Base-by-base conservation (phyloP, 2,113 vertebrate genomes). In the Corvus cornix region DNA sequence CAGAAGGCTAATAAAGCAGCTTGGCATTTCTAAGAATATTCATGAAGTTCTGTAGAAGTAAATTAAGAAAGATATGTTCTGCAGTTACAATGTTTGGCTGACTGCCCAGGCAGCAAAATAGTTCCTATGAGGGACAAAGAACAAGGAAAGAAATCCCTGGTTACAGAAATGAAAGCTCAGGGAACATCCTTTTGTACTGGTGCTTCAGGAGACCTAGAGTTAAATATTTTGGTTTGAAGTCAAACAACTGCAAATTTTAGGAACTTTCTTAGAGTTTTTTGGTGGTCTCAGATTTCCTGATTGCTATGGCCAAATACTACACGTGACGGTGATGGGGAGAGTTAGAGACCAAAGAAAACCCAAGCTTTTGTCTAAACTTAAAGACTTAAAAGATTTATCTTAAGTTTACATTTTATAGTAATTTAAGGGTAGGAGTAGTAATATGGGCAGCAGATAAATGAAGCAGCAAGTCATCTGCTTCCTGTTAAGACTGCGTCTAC, bases 41-140 rank as follows among this genome's bases (percentile, higher is more conserved):
- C 62, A 93, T 89, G 68, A 87, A 84, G 69, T 72, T 62, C 84
- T 58, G 21, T 18, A 53, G 82, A 81, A 93, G 70, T 95, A 96
- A 94, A 94, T 94, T 74, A 93, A 31, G 59, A 68, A 87, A 79
- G 48, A 79, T 94, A 92, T 94, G 58, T 95, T 84, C 37, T 73
- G 84, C 74, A 80, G 62, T 93, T 91, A 69, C 17, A 89, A 55
- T 48, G 28, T 64, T 92, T 95, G 95, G 95, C 95, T 94, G 43
- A 90, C 39, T 90, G 85, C 93, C 82, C 83, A 92, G 84, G 84
- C 68, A 89, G 79, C 51, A 90, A 77, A 90, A 70, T 33, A 70
- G 12, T 70, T 88, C 43, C 67, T 83, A 21, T 27, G 43, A 85
- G 35, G 33, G 28, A 51, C 16, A 60, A 83, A 83, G 67, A 89